A percentile compares a stretch with the other conserved stretches of the same genome.
Evolutionary conservation across 2,888 invertebrate genomes (phyloP).

Genomic region (Patella ulyssiponensis): DNA sequence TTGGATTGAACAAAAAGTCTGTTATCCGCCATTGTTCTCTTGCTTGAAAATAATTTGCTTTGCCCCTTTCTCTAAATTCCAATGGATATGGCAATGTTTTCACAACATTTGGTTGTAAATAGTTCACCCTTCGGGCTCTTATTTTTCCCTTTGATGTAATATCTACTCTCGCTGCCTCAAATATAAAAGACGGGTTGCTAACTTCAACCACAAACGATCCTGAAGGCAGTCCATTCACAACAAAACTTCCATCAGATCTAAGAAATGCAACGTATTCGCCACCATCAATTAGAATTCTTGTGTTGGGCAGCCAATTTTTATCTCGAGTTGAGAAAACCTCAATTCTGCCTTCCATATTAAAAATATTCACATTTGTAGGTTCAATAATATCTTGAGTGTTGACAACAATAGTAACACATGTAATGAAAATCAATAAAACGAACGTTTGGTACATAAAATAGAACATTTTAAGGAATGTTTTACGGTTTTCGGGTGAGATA

Average conservation of each 20-base stretch:
- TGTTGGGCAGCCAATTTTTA: constrained; percentile 67
- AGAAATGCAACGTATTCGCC: constrained; percentile 91
- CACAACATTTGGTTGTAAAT: constrained; percentile 91
- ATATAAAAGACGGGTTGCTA: constrained; percentile 89
- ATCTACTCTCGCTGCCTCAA: constrained; percentile 95
- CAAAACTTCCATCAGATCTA: constrained; percentile 91
- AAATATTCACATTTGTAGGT: constrained; percentile 40
- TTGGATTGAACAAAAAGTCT: constrained; percentile 96
- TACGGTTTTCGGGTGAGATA: too few relatives aligned
- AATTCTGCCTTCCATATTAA: constrained; percentile 67
- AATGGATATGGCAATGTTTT: constrained; percentile 87
- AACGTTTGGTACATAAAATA: too few relatives aligned
- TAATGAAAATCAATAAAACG: too few relatives aligned
- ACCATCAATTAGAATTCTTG: constrained; percentile 82
- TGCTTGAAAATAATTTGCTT: constrained; percentile 83
- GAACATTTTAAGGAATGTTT: too few relatives aligned
- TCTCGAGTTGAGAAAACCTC: constrained; percentile 63
- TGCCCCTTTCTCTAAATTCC: constrained; percentile 86
- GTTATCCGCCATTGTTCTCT: constrained; percentile 97
- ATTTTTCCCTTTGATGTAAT: constrained; percentile 98
- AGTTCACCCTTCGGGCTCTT: constrained; percentile 93
- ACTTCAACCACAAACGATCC: constrained; percentile 93
- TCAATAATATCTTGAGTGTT: constrained; percentile 38
- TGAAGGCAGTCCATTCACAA: constrained; percentile 80
- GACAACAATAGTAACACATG: background rate